A percentile compares a stretch with the other conserved stretches of the same genome.
phyloP scores from a whole-genome alignment of 2,113 vertebrate species.

The Coturnix japonica region DNA sequence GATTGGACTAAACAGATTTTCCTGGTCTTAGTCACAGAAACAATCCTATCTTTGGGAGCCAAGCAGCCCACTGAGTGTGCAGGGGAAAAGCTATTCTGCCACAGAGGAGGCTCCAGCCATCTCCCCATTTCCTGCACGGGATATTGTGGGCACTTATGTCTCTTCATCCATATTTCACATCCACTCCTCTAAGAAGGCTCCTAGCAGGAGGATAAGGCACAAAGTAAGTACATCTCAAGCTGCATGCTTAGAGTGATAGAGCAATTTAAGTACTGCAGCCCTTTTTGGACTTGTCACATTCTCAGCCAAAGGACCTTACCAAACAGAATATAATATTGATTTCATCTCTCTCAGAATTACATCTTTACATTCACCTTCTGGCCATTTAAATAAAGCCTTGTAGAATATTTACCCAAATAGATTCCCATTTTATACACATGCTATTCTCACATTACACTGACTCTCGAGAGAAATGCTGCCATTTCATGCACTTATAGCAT shows the following conservation, averaged over 20 bases:
- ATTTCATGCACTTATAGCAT: fast-evolving
- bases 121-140: background rate
- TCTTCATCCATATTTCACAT: background rate
- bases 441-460: background rate
- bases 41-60: fast-evolving
- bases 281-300: background rate
- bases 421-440: background rate
- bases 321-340: background rate
- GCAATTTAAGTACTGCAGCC: fast-evolving
- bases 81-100: background rate
- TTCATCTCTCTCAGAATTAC: background rate
- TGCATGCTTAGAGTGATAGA: background rate
- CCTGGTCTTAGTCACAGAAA: background rate
- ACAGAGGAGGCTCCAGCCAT: background rate
- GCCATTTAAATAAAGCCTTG: background rate
- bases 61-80: fast-evolving
- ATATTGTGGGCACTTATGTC: background rate
- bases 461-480: background rate
- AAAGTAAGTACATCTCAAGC: background rate
- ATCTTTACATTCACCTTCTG: background rate
- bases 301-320: background rate
- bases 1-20: background rate
- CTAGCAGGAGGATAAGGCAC: background rate
- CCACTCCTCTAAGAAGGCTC: background rate
- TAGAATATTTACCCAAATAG: background rate